Evolutionary conservation across 2,113 vertebrate species (phyloP).

Genomic region (Eidolon helvum): DNA sequence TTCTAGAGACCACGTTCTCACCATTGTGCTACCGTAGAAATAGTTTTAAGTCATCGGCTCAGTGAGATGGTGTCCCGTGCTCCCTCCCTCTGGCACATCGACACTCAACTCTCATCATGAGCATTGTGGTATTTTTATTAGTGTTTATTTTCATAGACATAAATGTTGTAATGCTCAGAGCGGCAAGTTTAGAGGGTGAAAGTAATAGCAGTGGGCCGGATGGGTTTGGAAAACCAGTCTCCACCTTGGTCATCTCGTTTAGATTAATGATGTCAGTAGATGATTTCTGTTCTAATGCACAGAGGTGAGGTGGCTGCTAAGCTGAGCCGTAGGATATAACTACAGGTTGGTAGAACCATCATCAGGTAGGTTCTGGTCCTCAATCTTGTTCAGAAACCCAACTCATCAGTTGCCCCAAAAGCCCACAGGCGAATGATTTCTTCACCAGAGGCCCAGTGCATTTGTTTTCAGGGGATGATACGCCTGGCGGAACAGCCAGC

Average conservation of each 20-base stretch:
- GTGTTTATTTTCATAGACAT: background rate
- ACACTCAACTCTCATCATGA: background rate
- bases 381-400: background rate
- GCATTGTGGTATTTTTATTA: background rate
- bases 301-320: background rate
- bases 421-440: background rate
- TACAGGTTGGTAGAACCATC: background rate
- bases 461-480: background rate
- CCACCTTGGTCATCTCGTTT: background rate
- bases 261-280: background rate
- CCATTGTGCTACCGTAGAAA: rapidly evolving
- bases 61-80: rapidly evolving
- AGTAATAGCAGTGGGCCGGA: background rate
- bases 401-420: background rate
- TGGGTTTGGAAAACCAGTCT: background rate
- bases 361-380: background rate
- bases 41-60: background rate
- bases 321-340: background rate
- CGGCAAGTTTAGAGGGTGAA: background rate
- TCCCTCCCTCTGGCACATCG: background rate
- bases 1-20: background rate
- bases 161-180: background rate
- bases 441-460: background rate
- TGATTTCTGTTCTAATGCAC: background rate
- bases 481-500: background rate